A percentile compares a stretch with the other conserved stretches of the same genome.
Evolutionary conservation across 2,113 vertebrate genomes (phyloP).

Genomic region (Scatophagus argus): DNA sequence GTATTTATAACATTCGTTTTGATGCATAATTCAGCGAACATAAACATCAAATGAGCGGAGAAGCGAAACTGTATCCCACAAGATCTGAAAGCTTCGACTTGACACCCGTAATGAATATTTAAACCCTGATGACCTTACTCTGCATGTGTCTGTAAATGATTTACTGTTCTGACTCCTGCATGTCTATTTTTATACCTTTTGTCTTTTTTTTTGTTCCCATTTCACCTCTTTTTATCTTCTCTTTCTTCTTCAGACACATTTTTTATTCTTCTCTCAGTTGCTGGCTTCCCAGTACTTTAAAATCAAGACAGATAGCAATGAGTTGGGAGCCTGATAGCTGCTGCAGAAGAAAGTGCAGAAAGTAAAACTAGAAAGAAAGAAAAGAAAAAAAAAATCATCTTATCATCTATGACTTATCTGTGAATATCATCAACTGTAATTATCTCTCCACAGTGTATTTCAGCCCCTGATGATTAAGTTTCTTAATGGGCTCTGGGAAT

Average conservation of each 20-base stretch:
- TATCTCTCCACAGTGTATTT: slow-evolving; percentile 58
- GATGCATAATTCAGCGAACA: slow-evolving; percentile 74
- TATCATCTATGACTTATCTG: slow-evolving; percentile 65
- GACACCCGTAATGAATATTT: slow-evolving; percentile 77
- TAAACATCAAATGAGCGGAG: slow-evolving; percentile 66
- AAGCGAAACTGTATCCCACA: slow-evolving; percentile 53
- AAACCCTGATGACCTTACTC: slow-evolving; percentile 70
- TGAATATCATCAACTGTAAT: slow-evolving; percentile 74
- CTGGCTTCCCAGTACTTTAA: slow-evolving; percentile 10
- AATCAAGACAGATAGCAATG: slow-evolving; percentile 26
- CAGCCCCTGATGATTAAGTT: slow-evolving; percentile 67
- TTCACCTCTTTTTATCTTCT: slow-evolving; percentile 50
- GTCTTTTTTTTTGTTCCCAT: slow-evolving; percentile 43
- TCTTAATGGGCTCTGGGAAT: slow-evolving; percentile 71
- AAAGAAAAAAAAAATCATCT: slow-evolving; percentile 11
- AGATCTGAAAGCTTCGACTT: slow-evolving; percentile 69
- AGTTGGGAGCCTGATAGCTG: slow-evolving; percentile 2
- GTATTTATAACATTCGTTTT: slow-evolving; percentile 60
- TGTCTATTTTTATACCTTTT: slow-evolving; percentile 72
- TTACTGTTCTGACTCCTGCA: slow-evolving; percentile 52
- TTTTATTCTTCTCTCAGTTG: slow-evolving; percentile 22
- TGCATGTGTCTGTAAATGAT: slow-evolving; percentile 64
- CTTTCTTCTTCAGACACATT: slow-evolving; percentile 42
- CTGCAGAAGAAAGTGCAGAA: slow-evolving; percentile 21
- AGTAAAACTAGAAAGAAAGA: slow-evolving; percentile 27